Percentiles rank a stretch among this genome's conserved stretches.
Evolutionary conservation across 2,113 vertebrate species (phyloP).

Genomic region (Poeciliopsis retropinna): DNA sequence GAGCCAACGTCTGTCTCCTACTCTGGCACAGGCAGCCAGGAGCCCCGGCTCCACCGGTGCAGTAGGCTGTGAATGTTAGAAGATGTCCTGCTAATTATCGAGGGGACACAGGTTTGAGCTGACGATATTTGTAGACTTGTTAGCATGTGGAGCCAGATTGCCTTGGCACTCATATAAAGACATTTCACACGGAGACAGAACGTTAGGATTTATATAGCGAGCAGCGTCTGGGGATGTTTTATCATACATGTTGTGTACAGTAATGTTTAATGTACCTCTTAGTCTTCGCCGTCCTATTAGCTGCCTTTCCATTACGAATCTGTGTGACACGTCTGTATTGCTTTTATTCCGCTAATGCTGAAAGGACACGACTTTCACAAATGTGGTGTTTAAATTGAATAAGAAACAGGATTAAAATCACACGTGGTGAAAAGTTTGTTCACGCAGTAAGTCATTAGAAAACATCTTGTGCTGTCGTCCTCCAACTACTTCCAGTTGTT

Average conservation of each 20-base stretch:
- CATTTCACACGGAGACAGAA: not conserved
- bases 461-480: too few relatives aligned
- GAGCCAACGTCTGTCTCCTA: conserved; percentile 60
- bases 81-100: conserved; percentile 63
- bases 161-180: conserved; percentile 38
- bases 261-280: not conserved
- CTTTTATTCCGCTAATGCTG: too few relatives aligned
- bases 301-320: too few relatives aligned
- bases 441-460: too few relatives aligned
- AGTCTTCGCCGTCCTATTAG: not conserved
- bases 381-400: too few relatives aligned
- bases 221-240: not conserved
- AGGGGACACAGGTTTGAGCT: conserved; percentile 49
- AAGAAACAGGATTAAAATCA: too few relatives aligned
- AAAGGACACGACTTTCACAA: too few relatives aligned
- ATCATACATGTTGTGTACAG: not conserved
- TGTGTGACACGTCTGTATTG: too few relatives aligned
- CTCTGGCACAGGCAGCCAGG: conserved; percentile 51
- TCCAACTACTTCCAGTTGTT: too few relatives aligned
- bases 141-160: conserved; percentile 38
- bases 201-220: not conserved
- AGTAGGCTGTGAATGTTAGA: conserved; percentile 51
- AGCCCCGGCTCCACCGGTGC: conserved; percentile 41
- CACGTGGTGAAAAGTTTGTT: too few relatives aligned
- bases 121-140: conserved; percentile 49